Conservation (phyloP, 2,888 invertebrate genomes). For the Euplagia quadripunctaria region DNA sequence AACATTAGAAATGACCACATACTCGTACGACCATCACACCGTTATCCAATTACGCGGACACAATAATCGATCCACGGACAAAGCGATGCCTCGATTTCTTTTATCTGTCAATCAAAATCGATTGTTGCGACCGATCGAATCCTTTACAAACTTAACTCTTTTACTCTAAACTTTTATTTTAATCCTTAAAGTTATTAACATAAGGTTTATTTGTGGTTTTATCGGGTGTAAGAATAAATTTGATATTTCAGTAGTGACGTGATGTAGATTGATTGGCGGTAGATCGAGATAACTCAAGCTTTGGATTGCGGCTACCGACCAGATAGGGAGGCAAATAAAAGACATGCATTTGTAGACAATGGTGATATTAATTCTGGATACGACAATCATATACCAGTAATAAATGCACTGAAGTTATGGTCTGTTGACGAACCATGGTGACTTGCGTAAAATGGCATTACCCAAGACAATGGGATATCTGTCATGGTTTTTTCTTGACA, state of each 20-base stretch:
- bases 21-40: slow-evolving; percentile 46
- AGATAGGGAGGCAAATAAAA: slow-evolving; percentile 58
- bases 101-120: slow-evolving; percentile 81
- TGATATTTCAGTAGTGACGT: slow-evolving; percentile 54
- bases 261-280: slow-evolving; percentile 74
- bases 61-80: slow-evolving; percentile 76
- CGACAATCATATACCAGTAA: slow-evolving; percentile 53
- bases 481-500: slow-evolving; percentile 6
- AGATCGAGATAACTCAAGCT: slow-evolving; percentile 74
- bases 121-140: slow-evolving; percentile 72
- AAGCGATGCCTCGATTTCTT: slow-evolving; percentile 75
- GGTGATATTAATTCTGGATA: slow-evolving; percentile 54
- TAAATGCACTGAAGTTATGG: slow-evolving; percentile 53
- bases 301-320: slow-evolving; percentile 72
- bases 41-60: slow-evolving; percentile 74
- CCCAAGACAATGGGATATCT: slow-evolving; percentile 13
- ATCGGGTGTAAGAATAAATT: slow-evolving; percentile 21
- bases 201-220: slow-evolving; percentile 19
- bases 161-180: neutral
- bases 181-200: slow-evolving; percentile 15
- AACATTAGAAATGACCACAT: slow-evolving; percentile 21
- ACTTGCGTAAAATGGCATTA: slow-evolving; percentile 41
- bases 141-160: slow-evolving; percentile 27
- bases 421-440: slow-evolving; percentile 23
- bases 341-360: slow-evolving; percentile 53